Evolutionary conservation across 2,797 vertebrate genomes (phyloP).

Genomic region (Parambassis ranga): DNA sequence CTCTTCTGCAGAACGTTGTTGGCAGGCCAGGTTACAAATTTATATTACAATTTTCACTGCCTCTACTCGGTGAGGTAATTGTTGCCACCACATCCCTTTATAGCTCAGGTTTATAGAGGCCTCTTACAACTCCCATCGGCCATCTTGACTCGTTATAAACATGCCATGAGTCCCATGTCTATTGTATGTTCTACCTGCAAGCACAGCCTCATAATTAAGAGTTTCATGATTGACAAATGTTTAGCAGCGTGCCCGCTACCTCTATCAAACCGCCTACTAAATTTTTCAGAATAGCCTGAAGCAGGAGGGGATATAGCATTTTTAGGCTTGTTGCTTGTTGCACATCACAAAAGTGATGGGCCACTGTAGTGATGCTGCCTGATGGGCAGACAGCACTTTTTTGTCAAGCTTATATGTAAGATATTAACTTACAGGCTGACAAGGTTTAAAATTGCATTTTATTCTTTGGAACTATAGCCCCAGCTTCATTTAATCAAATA

Average conservation of each 20-base stretch:
- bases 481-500: too few relatives aligned
- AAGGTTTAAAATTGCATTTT: constrained; percentile 32
- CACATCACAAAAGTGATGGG: background rate
- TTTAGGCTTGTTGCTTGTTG: constrained; percentile 6
- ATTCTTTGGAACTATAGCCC: too few relatives aligned
- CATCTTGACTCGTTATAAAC: constrained; percentile 22
- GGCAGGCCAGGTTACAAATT: constrained; percentile 25
- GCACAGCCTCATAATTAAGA: constrained; percentile 15
- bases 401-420: constrained; percentile 5
- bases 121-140: constrained; percentile 12
- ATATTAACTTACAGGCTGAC: constrained; percentile 12
- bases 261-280: constrained; percentile 31
- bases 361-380: background rate
- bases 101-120: constrained; percentile 25
- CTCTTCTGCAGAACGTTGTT: too few relatives aligned
- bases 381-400: background rate
- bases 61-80: constrained; percentile 36
- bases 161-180: background rate
- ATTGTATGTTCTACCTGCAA: constrained; percentile 5
- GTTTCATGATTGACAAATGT: constrained; percentile 48
- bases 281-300: constrained; percentile 37
- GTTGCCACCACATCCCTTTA: constrained; percentile 24
- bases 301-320: constrained; percentile 22
- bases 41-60: constrained; percentile 32
- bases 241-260: constrained; percentile 15